Conservation (phyloP, 2,888 invertebrate genomes). For the Tromatobia lineatoria region DNA sequence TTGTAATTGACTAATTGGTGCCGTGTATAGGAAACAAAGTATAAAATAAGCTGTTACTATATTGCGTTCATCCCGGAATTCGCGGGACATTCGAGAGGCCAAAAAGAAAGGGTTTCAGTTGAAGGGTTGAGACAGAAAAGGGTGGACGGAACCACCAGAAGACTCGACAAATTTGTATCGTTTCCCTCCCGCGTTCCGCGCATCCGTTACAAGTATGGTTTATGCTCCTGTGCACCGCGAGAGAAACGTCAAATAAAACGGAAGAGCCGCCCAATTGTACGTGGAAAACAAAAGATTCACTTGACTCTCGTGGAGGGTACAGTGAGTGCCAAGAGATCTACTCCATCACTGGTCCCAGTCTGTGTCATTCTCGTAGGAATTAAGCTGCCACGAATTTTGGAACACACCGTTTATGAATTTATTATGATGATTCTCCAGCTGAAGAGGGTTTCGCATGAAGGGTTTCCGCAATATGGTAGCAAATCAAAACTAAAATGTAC, state of each 20-base stretch:
- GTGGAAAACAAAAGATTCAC: constrained; percentile 67
- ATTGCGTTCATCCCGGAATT: constrained; percentile 26
- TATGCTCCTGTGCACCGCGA: constrained; percentile 41
- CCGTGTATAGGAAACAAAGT: constrained; percentile 21
- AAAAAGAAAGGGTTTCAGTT: constrained; percentile 9
- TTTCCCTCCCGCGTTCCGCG: constrained; percentile 21
- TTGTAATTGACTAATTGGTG: constrained; percentile 59
- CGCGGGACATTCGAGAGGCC: constrained; percentile 11
- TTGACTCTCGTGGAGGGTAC: constrained; percentile 58
- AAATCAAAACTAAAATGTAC: constrained; percentile 30
- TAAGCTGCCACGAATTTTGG: constrained; percentile 43
- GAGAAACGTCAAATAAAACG: constrained; percentile 58
- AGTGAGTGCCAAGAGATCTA: constrained; percentile 50
- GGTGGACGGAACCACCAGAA: constrained; percentile 25
- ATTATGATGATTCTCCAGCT: constrained; percentile 27
- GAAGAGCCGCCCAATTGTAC: constrained; percentile 63
- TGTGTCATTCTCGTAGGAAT: constrained; percentile 36
- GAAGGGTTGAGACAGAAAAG: not conserved
- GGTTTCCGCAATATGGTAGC: constrained; percentile 6
- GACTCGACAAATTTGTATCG: constrained; percentile 59
- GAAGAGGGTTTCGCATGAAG: constrained; percentile 35
- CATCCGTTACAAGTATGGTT: constrained; percentile 52
- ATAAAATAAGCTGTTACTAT: constrained; percentile 23
- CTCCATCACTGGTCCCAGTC: constrained; percentile 23
- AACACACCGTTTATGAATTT: constrained; percentile 59